Conservation (phyloP, 2,888 invertebrate species). For the Eudasyphora cyanicolor region DNA sequence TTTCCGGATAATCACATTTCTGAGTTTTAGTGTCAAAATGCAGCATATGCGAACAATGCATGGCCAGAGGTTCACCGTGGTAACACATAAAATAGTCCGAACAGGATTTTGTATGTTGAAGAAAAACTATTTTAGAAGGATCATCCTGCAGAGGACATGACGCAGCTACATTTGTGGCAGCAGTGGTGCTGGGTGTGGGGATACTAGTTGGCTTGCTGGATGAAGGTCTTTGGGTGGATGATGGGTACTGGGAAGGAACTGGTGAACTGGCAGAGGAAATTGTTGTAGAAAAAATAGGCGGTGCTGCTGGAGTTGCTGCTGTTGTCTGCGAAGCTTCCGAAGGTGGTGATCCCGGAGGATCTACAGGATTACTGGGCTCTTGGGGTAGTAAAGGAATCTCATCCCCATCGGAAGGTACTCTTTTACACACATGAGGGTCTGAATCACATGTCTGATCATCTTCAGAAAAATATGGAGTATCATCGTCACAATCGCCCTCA, state of each 20-base stretch:
- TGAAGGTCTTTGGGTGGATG: background rate
- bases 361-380: background rate
- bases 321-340: background rate
- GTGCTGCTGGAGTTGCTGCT: background rate
- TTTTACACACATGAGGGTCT: constrained; percentile 57
- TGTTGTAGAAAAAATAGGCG: background rate
- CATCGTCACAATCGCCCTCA: constrained; percentile 64
- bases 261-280: background rate
- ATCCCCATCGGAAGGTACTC: background rate
- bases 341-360: background rate
- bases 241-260: background rate
- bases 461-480: constrained; percentile 55
- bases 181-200: background rate
- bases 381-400: no score
- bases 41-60: constrained; percentile 74
- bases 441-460: constrained; percentile 56
- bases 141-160: constrained; percentile 72
- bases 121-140: constrained; percentile 69
- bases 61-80: constrained; percentile 69
- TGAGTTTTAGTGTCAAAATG: constrained; percentile 73
- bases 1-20: constrained; percentile 75
- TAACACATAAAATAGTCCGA: constrained; percentile 76
- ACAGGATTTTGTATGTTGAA: constrained; percentile 72
- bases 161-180: background rate
- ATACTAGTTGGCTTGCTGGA: background rate